A percentile compares a stretch with the other conserved stretches of the same genome.
Evolutionary conservation across 2,113 vertebrate genomes (phyloP).

Genomic region (Struthio camelus): DNA sequence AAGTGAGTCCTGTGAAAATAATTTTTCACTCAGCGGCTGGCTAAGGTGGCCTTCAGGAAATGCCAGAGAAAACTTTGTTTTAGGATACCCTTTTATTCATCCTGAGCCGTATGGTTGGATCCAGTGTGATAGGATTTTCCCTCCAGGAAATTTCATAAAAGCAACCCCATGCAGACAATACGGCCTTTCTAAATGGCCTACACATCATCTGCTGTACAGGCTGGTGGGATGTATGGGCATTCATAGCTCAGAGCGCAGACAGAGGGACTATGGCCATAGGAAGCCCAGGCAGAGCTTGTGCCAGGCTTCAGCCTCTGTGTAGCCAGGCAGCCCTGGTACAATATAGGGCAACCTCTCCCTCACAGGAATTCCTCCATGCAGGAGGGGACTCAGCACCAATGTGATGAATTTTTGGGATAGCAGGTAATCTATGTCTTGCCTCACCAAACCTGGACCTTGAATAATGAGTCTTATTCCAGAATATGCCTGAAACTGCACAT

Average conservation of each 20-base stretch:
- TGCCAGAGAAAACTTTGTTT: background rate
- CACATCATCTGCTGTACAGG: background rate
- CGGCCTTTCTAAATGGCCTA: background rate
- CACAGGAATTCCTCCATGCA: background rate
- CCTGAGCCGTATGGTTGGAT: background rate
- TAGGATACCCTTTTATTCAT: background rate
- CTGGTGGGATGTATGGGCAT: fast-evolving
- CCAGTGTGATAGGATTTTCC: background rate
- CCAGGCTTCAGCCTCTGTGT: background rate
- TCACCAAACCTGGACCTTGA: background rate
- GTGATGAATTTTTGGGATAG: background rate
- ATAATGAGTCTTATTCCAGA: background rate
- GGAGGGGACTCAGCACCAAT: background rate
- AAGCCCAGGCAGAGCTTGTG: background rate
- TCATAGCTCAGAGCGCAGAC: background rate
- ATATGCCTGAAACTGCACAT: background rate
- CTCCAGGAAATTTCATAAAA: background rate
- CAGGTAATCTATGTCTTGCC: background rate
- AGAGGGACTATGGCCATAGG: background rate
- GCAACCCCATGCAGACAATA: background rate
- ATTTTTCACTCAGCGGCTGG: background rate
- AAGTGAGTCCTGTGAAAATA: background rate
- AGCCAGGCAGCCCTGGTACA: no score
- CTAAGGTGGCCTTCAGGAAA: background rate
- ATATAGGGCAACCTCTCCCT: background rate